A percentile compares a stretch with the other conserved stretches of the same genome.
Conservation (phyloP, 1,140 invertebrate genomes). For the Ceratina australensis region DNA sequence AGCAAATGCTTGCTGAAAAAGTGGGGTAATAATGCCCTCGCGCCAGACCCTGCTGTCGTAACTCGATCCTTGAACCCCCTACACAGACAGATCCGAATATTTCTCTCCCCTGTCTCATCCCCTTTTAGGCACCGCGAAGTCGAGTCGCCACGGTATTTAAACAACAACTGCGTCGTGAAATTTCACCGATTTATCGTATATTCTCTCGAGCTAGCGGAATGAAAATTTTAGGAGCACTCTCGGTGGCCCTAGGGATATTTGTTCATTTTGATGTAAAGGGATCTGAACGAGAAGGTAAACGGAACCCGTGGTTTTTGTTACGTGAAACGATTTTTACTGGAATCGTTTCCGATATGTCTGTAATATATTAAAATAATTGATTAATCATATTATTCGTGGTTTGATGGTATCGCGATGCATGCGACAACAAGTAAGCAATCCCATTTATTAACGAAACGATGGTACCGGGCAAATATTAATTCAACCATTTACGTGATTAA, state of each 20-base stretch:
- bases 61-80: neutral
- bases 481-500: too few relatives aligned
- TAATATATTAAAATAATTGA: too few relatives aligned
- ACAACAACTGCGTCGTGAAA: neutral
- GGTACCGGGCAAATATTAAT: too few relatives aligned
- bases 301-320: too few relatives aligned
- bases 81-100: conserved; percentile 24
- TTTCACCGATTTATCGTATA: conserved; percentile 2
- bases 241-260: too few relatives aligned
- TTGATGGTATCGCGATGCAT: too few relatives aligned
- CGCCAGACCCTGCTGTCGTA: conserved; percentile 1
- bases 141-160: neutral
- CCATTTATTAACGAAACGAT: too few relatives aligned
- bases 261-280: neutral
- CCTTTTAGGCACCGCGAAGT: conserved; percentile 3
- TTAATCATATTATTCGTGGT: too few relatives aligned
- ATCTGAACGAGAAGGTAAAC: too few relatives aligned
- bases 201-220: neutral
- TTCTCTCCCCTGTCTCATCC: conserved; percentile 23
- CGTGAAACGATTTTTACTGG: too few relatives aligned
- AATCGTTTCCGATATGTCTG: too few relatives aligned
- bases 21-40: conserved; percentile 43
- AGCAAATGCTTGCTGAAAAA: conserved; percentile 45
- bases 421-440: too few relatives aligned
- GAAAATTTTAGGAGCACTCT: conserved; percentile 12